A percentile compares a stretch with the other conserved stretches of the same genome.
Conservation (phyloP, 2,888 invertebrate species). For the Tetranychus truncatus region DNA sequence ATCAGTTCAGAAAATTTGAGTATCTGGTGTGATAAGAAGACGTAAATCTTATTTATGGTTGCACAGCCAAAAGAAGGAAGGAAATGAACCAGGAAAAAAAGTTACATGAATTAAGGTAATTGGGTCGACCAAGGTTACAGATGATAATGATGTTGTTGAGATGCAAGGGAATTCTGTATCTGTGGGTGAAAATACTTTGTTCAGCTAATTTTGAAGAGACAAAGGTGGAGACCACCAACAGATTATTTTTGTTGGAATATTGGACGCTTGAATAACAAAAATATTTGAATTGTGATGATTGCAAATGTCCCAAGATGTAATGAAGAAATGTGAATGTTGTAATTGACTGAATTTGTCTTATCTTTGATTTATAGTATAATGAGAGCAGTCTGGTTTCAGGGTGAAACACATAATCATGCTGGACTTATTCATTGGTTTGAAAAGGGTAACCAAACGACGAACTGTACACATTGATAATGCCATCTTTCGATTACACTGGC, state of each 20-base stretch:
- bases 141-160: too few relatives aligned
- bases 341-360: not conserved
- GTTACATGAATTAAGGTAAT: not conserved
- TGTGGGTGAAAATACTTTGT: too few relatives aligned
- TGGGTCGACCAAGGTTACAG: not conserved
- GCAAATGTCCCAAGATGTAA: not conserved
- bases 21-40: too few relatives aligned
- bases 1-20: too few relatives aligned
- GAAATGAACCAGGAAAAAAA: not conserved
- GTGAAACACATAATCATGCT: conserved; percentile 1
- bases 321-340: too few relatives aligned
- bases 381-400: not conserved
- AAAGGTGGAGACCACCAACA: too few relatives aligned
- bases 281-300: not conserved
- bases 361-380: not conserved
- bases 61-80: not conserved
- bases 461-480: conserved; percentile 25
- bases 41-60: too few relatives aligned
- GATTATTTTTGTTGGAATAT: not conserved
- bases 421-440: conserved; percentile 10
- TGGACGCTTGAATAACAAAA: not conserved
- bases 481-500: conserved; percentile 26
- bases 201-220: too few relatives aligned
- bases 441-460: conserved; percentile 16
- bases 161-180: too few relatives aligned